Conservation (phyloP, 37 sponge, comb jelly and placozoan genomes). For the Geodia barretti region DNA sequence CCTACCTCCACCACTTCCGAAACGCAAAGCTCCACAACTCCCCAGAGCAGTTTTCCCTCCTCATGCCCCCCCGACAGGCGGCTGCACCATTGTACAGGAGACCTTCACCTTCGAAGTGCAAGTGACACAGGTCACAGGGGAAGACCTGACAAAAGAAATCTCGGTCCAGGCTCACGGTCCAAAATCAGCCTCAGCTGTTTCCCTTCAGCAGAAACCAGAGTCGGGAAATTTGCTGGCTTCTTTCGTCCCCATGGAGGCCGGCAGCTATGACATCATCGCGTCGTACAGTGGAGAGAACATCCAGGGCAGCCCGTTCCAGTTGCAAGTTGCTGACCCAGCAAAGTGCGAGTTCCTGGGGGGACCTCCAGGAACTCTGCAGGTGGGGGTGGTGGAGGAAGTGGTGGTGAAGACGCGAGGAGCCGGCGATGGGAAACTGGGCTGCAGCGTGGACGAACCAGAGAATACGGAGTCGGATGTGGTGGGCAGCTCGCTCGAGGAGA, state of each 20-base stretch:
- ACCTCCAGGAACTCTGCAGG: slow-evolving; percentile 34
- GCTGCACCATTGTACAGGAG: slow-evolving; percentile 26
- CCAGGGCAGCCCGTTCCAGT: slow-evolving; percentile 58
- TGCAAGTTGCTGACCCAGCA: slow-evolving; percentile 60
- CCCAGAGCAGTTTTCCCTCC: slow-evolving; percentile 49
- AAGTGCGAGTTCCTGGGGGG: slow-evolving; percentile 52
- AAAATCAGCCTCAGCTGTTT: slow-evolving; percentile 42
- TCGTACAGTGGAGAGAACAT: slow-evolving; percentile 52
- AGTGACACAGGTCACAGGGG: slow-evolving; percentile 44
- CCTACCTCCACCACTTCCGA: slow-evolving; percentile 68
- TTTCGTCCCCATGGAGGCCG: slow-evolving; percentile 52
- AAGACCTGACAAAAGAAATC: slow-evolving; percentile 27
- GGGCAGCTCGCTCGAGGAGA: neutral
- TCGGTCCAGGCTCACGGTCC: slow-evolving; percentile 60
- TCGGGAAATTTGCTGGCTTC: slow-evolving; percentile 2
- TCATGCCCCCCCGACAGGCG: slow-evolving; percentile 21
- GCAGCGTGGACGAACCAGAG: neutral
- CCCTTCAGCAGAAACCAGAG: slow-evolving; percentile 15
- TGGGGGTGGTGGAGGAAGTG: slow-evolving; percentile 26
- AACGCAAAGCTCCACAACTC: slow-evolving; percentile 54
- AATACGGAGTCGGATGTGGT: neutral
- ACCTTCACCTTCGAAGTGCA: slow-evolving; percentile 46
- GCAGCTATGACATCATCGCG: slow-evolving; percentile 50
- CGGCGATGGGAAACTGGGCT: slow-evolving; percentile 22
- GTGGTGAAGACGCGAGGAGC: slow-evolving; percentile 47